Conservation (phyloP, 1,140 invertebrate genomes). For the Megalopta genalis region DNA sequence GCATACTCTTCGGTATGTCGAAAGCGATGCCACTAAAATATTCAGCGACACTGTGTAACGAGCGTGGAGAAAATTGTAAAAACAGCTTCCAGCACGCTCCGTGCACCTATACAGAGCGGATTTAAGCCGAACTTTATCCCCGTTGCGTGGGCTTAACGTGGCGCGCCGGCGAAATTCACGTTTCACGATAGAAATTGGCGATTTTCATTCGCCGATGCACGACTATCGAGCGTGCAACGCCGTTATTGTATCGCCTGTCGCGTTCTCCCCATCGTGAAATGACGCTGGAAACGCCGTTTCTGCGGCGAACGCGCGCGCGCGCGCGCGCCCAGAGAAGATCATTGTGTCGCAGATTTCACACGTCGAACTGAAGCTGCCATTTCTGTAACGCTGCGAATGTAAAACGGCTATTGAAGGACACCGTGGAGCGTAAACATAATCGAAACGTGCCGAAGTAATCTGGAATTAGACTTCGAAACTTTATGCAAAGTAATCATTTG, state of each 20-base stretch:
- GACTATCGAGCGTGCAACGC: neutral
- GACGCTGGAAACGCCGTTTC: neutral
- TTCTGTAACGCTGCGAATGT: neutral
- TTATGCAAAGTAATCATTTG: too few relatives aligned
- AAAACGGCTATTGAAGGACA: neutral
- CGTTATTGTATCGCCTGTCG: neutral
- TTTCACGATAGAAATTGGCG: neutral
- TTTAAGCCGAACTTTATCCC: neutral
- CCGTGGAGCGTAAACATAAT: neutral
- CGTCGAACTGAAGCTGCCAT: neutral
- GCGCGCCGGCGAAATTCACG: neutral
- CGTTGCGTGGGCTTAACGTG: neutral
- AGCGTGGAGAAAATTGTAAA: neutral
- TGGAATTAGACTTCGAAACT: too few relatives aligned
- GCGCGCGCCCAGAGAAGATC: too few relatives aligned
- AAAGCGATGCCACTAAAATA: too few relatives aligned
- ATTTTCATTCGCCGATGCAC: neutral
- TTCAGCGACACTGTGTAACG: neutral
- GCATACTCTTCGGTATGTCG: too few relatives aligned
- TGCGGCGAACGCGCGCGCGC: too few relatives aligned
- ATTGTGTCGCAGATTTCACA: neutral
- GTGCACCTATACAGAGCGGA: neutral
- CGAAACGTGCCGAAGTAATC: too few relatives aligned
- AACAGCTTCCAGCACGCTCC: neutral
- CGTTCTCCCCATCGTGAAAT: neutral